These are phyloP conservation scores for Lampris incognitus DNA, from an alignment of 2,113 vertebrate genomes.

Conservation along the genomic window DNA sequence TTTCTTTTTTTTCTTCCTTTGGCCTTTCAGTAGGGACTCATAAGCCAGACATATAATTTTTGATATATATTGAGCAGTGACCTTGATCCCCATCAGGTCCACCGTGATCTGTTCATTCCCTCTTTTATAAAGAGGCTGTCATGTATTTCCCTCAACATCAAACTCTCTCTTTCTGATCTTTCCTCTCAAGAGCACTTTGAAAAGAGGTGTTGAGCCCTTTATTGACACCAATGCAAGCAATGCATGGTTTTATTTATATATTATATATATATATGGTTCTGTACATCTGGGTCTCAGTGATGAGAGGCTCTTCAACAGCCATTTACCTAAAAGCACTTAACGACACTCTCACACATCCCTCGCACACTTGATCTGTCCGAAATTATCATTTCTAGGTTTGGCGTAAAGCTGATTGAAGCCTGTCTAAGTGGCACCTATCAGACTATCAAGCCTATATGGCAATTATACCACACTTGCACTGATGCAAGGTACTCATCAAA, in stretches of 20 bases:
- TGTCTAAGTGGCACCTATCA: slow-evolving; percentile 64
- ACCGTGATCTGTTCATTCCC: slow-evolving; percentile 40
- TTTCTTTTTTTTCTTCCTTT: slow-evolving; percentile 65
- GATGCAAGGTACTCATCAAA: slow-evolving; percentile 32
- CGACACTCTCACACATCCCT: slow-evolving; percentile 50
- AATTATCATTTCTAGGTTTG: slow-evolving; percentile 62
- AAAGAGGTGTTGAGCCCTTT: slow-evolving; percentile 49
- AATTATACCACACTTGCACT: slow-evolving; percentile 51
- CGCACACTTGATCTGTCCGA: slow-evolving; percentile 64
- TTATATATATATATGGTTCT: slow-evolving; percentile 9
- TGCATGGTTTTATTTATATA: slow-evolving; percentile 7
- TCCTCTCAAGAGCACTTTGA: slow-evolving; percentile 35
- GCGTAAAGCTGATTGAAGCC: slow-evolving; percentile 34
- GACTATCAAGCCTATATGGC: slow-evolving; percentile 56
- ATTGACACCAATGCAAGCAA: slow-evolving; percentile 24
- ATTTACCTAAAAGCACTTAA: slow-evolving; percentile 77
- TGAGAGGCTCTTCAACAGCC: slow-evolving; percentile 42
- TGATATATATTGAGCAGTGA: slow-evolving; percentile 57
- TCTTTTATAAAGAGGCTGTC: slow-evolving; percentile 40
- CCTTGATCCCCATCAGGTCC: slow-evolving; percentile 57
- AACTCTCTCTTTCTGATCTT: slow-evolving; percentile 36
- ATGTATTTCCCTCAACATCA: slow-evolving; percentile 39
- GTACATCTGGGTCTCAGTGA: slow-evolving; percentile 54
- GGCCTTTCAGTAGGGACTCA: slow-evolving; percentile 56
- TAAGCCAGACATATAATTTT: slow-evolving; percentile 45